phyloP scores from a whole-genome alignment of 1,140 invertebrate species.

The Schlechtendalia chinensis region DNA sequence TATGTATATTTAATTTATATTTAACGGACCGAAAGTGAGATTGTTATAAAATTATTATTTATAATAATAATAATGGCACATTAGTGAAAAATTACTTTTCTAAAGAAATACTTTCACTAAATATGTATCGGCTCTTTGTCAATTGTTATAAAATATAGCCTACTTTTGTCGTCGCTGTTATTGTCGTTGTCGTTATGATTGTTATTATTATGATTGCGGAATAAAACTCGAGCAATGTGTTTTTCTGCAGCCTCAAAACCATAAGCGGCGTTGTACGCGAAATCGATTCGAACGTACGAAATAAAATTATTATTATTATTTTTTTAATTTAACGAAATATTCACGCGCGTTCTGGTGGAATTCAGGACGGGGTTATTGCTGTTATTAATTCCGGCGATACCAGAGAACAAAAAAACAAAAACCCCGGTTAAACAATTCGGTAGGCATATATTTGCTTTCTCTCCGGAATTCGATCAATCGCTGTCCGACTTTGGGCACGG shows the following conservation, averaged over 20 bases:
- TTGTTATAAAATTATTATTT: slow-evolving; percentile 45
- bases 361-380: too few species aligned
- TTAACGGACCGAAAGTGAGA: slow-evolving; percentile 33
- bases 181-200: background rate
- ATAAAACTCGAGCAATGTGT: background rate
- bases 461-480: slow-evolving; percentile 10
- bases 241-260: background rate
- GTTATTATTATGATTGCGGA: background rate
- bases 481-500: slow-evolving; percentile 11
- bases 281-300: slow-evolving; percentile 10
- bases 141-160: slow-evolving; percentile 47
- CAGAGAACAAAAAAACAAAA: background rate
- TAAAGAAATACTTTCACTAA: slow-evolving; percentile 48
- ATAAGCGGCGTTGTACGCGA: background rate
- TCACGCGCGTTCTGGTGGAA: too few species aligned
- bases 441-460: background rate
- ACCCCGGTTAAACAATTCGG: too few species aligned
- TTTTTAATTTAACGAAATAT: too few species aligned
- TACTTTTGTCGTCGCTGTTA: slow-evolving; percentile 22
- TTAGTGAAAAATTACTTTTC: slow-evolving; percentile 39
- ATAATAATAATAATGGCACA: slow-evolving; percentile 25
- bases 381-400: too few species aligned
- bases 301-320: slow-evolving; percentile 2
- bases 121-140: slow-evolving; percentile 46
- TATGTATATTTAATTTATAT: background rate